Evolutionary conservation across 2,113 vertebrate species (phyloP).

Genomic region (Syngnathus typhle): DNA sequence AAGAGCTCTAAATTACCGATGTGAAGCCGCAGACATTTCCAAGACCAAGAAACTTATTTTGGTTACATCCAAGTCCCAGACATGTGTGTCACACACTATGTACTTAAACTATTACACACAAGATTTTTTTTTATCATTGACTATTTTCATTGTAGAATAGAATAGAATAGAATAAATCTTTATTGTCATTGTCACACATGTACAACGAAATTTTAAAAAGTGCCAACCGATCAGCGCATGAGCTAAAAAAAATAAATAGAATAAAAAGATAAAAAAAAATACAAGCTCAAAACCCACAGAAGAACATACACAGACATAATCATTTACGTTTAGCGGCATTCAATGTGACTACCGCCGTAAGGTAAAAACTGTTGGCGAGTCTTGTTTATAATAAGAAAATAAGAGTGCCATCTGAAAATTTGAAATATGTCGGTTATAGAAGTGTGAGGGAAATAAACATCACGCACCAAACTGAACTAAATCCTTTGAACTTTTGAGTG

Average conservation of each 20-base stretch:
- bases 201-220: no score
- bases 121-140: neutral
- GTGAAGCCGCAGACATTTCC: neutral
- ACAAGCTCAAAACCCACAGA: no score
- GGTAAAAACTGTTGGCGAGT: no score
- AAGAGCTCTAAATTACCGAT: neutral
- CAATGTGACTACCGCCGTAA: no score
- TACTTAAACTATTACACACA: neutral
- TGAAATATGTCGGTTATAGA: neutral
- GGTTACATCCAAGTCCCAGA: neutral
- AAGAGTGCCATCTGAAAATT: neutral
- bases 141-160: neutral
- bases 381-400: neutral
- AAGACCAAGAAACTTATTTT: neutral
- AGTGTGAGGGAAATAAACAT: neutral
- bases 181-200: no score
- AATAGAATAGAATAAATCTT: no score
- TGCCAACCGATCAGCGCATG: no score
- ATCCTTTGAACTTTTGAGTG: conserved; percentile 4
- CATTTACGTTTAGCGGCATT: no score
- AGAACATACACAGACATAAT: no score
- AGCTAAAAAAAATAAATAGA: no score
- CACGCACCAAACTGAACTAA: conserved; percentile 3
- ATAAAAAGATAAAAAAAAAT: no score
- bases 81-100: neutral